These are phyloP conservation scores for Lasius platythorax DNA, from an alignment of 2,888 invertebrate species.

Conservation along the genomic window DNA sequence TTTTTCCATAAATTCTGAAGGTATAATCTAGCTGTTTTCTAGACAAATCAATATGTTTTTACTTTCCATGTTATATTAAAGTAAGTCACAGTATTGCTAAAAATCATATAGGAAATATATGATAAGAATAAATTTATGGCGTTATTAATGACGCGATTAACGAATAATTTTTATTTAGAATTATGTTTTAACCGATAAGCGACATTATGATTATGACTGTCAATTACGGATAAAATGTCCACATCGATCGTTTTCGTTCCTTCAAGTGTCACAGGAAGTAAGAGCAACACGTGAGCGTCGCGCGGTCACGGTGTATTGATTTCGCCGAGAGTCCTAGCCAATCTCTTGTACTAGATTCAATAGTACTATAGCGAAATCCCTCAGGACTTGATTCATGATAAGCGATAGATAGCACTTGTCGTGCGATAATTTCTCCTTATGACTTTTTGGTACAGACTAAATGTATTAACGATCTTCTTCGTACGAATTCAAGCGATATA, in stretches of 20 bases:
- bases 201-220: background rate
- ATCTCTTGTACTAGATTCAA: slow-evolving; percentile 20
- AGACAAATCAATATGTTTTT: background rate
- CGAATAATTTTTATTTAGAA: slow-evolving; percentile 4
- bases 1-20: background rate
- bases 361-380: slow-evolving; percentile 18
- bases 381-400: background rate
- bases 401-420: background rate
- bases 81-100: background rate
- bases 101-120: background rate
- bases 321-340: slow-evolving; percentile 40
- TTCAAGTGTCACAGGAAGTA: slow-evolving; percentile 70
- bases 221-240: slow-evolving; percentile 33
- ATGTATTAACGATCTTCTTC: background rate
- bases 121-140: background rate
- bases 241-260: slow-evolving; percentile 42
- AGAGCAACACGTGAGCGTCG: slow-evolving; percentile 76
- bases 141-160: background rate
- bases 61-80: background rate
- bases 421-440: background rate
- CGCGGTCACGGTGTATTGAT: slow-evolving; percentile 77
- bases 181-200: background rate
- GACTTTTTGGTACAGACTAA: background rate
- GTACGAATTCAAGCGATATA: background rate
- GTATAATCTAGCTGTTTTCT: background rate